These are phyloP conservation scores for Alcedo quadribrachys DNA, from an alignment of 2,797 vertebrate species.

Conservation along the genomic window DNA sequence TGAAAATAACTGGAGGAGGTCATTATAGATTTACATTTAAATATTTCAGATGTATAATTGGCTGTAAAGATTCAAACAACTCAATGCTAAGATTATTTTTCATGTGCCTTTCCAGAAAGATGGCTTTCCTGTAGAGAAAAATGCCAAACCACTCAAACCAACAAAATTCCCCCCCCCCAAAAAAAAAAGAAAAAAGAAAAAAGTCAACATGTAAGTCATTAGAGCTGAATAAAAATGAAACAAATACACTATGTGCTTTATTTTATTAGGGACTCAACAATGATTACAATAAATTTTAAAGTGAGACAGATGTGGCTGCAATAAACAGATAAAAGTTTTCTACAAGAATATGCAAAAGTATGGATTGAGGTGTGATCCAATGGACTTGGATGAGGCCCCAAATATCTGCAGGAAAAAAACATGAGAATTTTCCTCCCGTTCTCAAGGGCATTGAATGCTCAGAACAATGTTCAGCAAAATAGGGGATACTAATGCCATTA, in stretches of 20 bases:
- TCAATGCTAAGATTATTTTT: neutral
- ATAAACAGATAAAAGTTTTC: slow-evolving; percentile 41
- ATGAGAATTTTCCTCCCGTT: neutral
- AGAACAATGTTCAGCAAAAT: neutral
- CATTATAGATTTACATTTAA: neutral
- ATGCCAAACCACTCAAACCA: neutral
- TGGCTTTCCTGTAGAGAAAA: neutral
- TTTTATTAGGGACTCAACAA: slow-evolving; percentile 23
- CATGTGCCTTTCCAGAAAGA: neutral
- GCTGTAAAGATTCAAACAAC: neutral
- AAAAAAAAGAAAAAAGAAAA: neutral
- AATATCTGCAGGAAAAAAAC: neutral
- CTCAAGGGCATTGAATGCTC: neutral
- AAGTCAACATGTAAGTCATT: neutral
- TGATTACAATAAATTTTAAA: slow-evolving; percentile 21
- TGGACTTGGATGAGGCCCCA: neutral
- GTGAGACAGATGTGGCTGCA: slow-evolving; percentile 12
- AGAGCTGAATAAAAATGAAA: neutral
- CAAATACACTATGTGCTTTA: slow-evolving; percentile 15
- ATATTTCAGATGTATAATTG: neutral
- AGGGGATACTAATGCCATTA: neutral
- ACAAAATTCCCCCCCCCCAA: neutral
- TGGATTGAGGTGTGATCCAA: slow-evolving; percentile 6
- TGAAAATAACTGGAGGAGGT: neutral
- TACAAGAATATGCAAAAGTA: neutral